Conservation (phyloP, 2,113 vertebrate species). For the Ceuthmochares aereus region DNA sequence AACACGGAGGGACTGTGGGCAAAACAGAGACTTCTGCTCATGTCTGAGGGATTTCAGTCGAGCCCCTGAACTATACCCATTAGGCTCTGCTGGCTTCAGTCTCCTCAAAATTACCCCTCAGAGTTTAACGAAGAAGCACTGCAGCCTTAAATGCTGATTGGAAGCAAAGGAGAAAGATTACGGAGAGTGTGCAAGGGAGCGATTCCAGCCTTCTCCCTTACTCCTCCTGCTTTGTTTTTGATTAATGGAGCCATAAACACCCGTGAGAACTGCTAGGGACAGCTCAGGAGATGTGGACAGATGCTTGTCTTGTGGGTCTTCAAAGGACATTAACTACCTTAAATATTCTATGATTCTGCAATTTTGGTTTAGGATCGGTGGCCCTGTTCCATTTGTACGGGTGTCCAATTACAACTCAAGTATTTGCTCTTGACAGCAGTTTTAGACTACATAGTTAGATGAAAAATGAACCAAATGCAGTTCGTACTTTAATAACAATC, state of each 20-base stretch:
- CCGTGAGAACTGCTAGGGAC: not conserved
- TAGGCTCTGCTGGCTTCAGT: not conserved
- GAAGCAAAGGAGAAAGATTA: not conserved
- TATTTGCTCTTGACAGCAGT: slow-evolving; percentile 64
- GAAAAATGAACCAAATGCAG: slow-evolving; percentile 59
- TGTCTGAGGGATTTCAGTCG: not conserved
- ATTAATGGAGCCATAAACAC: not conserved
- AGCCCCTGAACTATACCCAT: not conserved
- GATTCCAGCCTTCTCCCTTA: not conserved
- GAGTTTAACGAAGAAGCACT: not conserved
- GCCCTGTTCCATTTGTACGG: slow-evolving; percentile 32
- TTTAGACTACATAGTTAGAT: slow-evolving; percentile 57
- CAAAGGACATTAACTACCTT: slow-evolving; percentile 19
- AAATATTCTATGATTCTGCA: slow-evolving; percentile 36
- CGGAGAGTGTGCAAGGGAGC: not conserved
- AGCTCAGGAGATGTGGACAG: not conserved
- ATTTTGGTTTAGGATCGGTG: slow-evolving; percentile 39
- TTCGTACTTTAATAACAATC: slow-evolving; percentile 66
- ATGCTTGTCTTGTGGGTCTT: slow-evolving; percentile 11
- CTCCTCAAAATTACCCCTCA: not conserved
- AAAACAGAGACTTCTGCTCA: not conserved
- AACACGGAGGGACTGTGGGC: not conserved
- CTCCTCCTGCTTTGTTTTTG: not conserved
- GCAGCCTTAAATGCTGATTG: not conserved
- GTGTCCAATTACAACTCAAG: slow-evolving; percentile 61